phyloP scores from a whole-genome alignment of 2,113 vertebrate genomes.

The Corynorhinus townsendii region DNA sequence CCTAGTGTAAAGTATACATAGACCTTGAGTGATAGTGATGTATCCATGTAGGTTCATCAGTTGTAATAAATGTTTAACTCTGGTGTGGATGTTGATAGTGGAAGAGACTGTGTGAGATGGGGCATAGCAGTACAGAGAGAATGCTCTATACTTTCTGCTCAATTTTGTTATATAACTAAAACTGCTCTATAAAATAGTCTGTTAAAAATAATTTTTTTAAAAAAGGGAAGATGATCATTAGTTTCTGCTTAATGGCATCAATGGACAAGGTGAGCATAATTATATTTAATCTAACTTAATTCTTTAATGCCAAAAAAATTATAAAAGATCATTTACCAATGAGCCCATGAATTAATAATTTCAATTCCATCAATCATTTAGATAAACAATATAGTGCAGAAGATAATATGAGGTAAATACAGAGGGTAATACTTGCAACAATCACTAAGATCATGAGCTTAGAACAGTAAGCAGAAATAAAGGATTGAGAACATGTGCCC shows the following conservation, averaged over 20 bases:
- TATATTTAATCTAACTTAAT: constrained; percentile 6
- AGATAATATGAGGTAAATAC: not conserved
- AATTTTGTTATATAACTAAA: constrained; percentile 1
- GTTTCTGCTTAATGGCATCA: not conserved
- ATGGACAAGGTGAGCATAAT: not conserved
- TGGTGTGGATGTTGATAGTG: not conserved
- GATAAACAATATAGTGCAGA: constrained; percentile 11
- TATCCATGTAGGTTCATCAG: not conserved
- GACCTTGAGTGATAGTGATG: not conserved
- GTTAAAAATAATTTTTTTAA: not conserved
- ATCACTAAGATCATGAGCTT: not conserved
- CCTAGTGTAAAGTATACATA: not conserved
- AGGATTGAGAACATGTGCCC: constrained; percentile 1
- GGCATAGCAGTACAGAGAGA: not conserved
- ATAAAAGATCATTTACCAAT: constrained; percentile 12
- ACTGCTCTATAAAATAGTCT: not conserved
- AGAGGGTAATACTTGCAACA: not conserved
- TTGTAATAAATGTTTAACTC: not conserved
- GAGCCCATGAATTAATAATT: not conserved
- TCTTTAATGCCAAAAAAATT: not conserved
- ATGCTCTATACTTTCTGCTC: not conserved
- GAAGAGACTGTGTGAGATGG: not conserved
- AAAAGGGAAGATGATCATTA: not conserved
- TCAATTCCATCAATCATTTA: not conserved
- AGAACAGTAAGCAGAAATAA: not conserved